Percentiles rank a stretch among this genome's conserved stretches.
phyloP scores from a whole-genome alignment of 2,113 vertebrate genomes.

The Struthidea cinerea region DNA sequence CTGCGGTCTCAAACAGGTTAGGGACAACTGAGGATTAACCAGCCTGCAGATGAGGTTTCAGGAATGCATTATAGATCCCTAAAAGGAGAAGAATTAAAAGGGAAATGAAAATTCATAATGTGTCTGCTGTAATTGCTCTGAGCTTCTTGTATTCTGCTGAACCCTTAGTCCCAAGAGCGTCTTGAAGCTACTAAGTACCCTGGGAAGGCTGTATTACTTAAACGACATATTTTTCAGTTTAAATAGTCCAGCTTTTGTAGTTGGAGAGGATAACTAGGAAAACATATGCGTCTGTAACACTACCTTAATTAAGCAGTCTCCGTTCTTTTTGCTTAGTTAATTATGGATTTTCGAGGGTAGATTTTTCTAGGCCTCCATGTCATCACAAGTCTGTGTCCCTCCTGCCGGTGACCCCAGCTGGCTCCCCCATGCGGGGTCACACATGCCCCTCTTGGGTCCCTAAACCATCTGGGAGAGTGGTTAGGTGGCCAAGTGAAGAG shows the following conservation, averaged over 20 bases:
- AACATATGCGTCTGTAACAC: background rate
- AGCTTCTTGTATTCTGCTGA: background rate
- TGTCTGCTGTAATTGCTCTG: background rate
- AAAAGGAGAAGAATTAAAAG: background rate
- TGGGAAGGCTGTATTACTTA: background rate
- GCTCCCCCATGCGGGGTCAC: background rate
- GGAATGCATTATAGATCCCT: background rate
- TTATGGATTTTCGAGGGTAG: background rate
- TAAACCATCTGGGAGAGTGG: background rate
- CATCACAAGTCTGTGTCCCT: background rate
- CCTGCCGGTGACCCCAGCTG: background rate
- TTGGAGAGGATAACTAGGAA: background rate
- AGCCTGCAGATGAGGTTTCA: background rate
- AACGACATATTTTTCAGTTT: background rate
- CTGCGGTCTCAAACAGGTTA: rapidly evolving
- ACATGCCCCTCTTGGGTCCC: background rate
- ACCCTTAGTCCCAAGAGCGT: background rate
- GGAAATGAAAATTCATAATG: background rate
- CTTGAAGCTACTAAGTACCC: background rate
- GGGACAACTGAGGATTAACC: background rate
- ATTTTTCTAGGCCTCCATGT: background rate
- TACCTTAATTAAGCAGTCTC: background rate
- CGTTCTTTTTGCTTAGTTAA: background rate
- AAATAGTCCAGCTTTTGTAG: background rate
- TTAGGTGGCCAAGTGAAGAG: background rate